Conservation (phyloP, 2,113 vertebrate genomes). For the Seriola quinqueradiata region DNA sequence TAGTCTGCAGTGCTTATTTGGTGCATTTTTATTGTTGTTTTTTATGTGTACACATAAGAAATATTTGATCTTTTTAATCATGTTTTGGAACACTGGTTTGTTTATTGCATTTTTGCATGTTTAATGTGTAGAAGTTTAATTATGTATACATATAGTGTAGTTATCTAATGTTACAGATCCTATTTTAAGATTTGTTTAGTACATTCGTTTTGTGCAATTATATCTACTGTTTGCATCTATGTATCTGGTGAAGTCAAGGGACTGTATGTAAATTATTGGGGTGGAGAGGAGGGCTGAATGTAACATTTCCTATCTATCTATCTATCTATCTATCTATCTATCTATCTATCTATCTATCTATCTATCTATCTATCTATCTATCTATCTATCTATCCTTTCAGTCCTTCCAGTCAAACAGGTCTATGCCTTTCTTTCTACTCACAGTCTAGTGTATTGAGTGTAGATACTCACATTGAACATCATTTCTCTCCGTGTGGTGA, state of each 20-base stretch:
- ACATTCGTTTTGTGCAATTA: background rate
- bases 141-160: background rate
- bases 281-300: background rate
- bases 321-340: background rate
- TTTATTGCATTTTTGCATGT: background rate
- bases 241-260: background rate
- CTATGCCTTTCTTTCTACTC: background rate
- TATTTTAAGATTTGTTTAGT: background rate
- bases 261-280: background rate
- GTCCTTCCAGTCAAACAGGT: background rate
- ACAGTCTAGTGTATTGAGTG: background rate
- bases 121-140: background rate
- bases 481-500: constrained; percentile 15
- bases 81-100: constrained; percentile 2
- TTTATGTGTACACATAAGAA: background rate
- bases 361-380: constrained; percentile 5
- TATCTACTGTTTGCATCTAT: background rate
- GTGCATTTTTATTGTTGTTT: background rate
- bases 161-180: background rate
- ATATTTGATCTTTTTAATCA: background rate
- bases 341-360: background rate
- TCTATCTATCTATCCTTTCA: constrained; percentile 1
- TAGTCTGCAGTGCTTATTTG: background rate
- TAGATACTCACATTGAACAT: constrained; percentile 29
- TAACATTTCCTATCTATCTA: background rate